Percentiles rank a stretch among this genome's conserved stretches.
Conservation (phyloP, 2,113 vertebrate species). For the Balaeniceps rex region DNA sequence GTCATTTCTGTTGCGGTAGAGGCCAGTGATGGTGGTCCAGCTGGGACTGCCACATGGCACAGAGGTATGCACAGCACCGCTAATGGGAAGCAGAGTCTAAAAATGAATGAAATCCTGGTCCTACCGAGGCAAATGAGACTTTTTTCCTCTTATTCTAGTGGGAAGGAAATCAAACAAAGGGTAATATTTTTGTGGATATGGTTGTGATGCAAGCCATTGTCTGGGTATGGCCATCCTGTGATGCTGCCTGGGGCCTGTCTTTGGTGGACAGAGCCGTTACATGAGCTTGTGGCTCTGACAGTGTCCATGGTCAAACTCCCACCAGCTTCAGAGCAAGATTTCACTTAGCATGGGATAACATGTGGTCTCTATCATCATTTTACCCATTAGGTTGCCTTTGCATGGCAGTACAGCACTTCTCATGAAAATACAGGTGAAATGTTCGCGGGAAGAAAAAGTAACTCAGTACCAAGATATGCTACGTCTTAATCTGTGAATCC, state of each 20-base stretch:
- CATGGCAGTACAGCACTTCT: not conserved
- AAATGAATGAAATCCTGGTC: not conserved
- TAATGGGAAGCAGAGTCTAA: not conserved
- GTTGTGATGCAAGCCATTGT: not conserved
- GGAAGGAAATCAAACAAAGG: not conserved
- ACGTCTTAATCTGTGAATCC: not conserved
- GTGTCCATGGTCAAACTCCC: accelerated
- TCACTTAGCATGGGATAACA: not conserved
- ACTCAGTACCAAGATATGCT: accelerated
- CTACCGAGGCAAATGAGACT: not conserved
- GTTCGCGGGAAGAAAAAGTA: accelerated
- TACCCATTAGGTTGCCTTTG: not conserved
- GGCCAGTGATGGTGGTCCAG: no score
- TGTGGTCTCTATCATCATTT: accelerated
- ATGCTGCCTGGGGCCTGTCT: not conserved
- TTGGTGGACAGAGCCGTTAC: accelerated
- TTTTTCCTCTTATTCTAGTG: not conserved
- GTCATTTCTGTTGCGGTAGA: not conserved
- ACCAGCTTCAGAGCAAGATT: not conserved
- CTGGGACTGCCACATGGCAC: not conserved
- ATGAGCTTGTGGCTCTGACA: not conserved
- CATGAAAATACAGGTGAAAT: not conserved
- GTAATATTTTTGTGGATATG: not conserved
- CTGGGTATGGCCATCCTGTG: not conserved
- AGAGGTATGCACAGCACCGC: accelerated